These are phyloP conservation scores for Gorsachius goisagi DNA, from an alignment of 2,113 vertebrate species.

Conservation along the genomic window DNA sequence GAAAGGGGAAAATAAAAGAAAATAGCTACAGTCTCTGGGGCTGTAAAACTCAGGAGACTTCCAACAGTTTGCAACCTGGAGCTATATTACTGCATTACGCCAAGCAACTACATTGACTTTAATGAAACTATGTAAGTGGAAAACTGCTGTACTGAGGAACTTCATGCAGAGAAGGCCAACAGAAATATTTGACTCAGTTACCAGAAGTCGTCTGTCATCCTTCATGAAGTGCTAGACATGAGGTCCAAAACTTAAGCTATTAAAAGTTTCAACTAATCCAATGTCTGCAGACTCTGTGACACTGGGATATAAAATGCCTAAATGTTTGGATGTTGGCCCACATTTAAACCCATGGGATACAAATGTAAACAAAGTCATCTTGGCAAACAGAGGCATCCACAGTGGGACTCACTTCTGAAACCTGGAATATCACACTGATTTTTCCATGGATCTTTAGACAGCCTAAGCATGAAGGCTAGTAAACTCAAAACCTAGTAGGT, in stretches of 20 bases:
- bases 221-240: background rate
- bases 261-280: background rate
- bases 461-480: background rate
- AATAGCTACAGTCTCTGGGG: background rate
- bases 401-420: background rate
- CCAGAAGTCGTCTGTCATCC: background rate
- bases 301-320: background rate
- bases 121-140: background rate
- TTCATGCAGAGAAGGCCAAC: background rate
- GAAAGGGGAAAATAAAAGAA: no score
- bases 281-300: background rate
- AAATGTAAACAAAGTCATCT: background rate
- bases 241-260: background rate
- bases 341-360: background rate
- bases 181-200: background rate
- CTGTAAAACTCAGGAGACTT: background rate
- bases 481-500: background rate
- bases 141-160: background rate
- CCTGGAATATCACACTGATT: background rate
- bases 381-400: background rate
- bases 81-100: background rate
- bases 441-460: background rate
- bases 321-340: background rate
- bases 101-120: background rate
- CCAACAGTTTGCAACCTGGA: background rate